Conservation (phyloP, 2,888 invertebrate genomes). For the Agrilus mali region DNA sequence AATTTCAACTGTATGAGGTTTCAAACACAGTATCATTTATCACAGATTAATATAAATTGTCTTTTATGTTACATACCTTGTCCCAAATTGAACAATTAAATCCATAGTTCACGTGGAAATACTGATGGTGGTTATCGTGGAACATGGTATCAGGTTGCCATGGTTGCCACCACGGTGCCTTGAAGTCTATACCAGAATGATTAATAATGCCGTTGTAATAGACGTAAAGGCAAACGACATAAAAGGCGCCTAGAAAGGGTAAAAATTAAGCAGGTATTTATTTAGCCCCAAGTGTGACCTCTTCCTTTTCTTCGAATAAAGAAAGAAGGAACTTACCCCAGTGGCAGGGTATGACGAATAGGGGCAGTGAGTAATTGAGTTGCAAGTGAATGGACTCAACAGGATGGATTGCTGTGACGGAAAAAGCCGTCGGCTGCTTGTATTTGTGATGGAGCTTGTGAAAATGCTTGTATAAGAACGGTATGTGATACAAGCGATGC, state of each 20-base stretch:
- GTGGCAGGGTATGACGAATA: constrained; percentile 51
- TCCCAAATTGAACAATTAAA: constrained; percentile 62
- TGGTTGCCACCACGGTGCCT: constrained; percentile 62
- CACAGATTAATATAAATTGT: too few relatives aligned
- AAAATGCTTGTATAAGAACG: constrained; percentile 54
- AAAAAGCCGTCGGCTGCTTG: constrained; percentile 64
- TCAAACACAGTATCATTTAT: too few relatives aligned
- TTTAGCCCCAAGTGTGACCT: too few relatives aligned
- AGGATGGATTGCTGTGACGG: constrained; percentile 63
- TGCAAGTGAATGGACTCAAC: constrained; percentile 55
- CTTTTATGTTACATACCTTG: constrained; percentile 34
- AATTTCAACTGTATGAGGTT: too few relatives aligned
- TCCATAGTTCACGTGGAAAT: constrained; percentile 65
- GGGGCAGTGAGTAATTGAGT: constrained; percentile 43
- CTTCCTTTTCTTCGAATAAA: background rate
- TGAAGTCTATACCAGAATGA: constrained; percentile 64
- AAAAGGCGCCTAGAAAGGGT: constrained; percentile 33
- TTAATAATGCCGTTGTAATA: constrained; percentile 66
- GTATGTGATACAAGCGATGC: constrained; percentile 55
- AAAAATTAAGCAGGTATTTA: too few relatives aligned
- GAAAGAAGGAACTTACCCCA: constrained; percentile 43
- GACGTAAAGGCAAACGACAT: constrained; percentile 38
- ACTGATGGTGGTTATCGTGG: constrained; percentile 68
- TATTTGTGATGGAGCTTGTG: constrained; percentile 66
- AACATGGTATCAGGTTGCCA: constrained; percentile 64